phyloP scores from a whole-genome alignment of 2,888 invertebrate species.

The Cinara cedri region DNA sequence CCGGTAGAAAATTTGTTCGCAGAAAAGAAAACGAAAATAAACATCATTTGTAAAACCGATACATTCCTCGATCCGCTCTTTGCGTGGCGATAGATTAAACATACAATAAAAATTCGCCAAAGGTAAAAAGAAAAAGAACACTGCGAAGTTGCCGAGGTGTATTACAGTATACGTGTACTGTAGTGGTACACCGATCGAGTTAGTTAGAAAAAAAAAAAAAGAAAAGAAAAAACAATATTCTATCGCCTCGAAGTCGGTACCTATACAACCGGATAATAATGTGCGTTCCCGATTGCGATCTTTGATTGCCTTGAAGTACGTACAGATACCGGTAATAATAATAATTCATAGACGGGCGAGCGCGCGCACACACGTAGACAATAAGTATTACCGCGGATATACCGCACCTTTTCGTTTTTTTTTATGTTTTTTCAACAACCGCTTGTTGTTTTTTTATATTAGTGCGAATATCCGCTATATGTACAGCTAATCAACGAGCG shows the following conservation, averaged over 20 bases:
- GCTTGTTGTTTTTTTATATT: background rate
- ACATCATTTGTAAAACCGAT: too few species aligned
- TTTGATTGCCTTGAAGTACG: conserved; percentile 50
- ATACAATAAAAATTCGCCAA: conserved; percentile 16
- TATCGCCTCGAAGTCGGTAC: conserved; percentile 12
- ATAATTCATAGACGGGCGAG: conserved; percentile 36
- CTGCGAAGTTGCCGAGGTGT: background rate
- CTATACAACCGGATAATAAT: conserved; percentile 27
- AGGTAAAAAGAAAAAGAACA: conserved; percentile 22
- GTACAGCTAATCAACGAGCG: background rate
- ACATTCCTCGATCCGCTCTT: too few species aligned
- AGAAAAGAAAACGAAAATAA: too few species aligned
- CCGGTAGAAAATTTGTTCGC: too few species aligned
- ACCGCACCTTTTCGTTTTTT: conserved; percentile 38
- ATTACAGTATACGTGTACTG: too few species aligned
- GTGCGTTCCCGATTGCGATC: conserved; percentile 46
- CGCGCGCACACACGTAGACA: background rate
- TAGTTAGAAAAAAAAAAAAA: background rate
- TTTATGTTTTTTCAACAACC: conserved; percentile 7
- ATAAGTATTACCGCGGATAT: conserved; percentile 18
- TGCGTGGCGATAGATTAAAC: too few species aligned
- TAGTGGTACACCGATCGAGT: conserved; percentile 29
- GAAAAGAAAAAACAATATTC: conserved; percentile 14
- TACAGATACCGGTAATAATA: conserved; percentile 42
- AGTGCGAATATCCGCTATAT: conserved; percentile 1